Conservation (phyloP, 2,113 vertebrate species). For the Boleophthalmus pectinirostris region DNA sequence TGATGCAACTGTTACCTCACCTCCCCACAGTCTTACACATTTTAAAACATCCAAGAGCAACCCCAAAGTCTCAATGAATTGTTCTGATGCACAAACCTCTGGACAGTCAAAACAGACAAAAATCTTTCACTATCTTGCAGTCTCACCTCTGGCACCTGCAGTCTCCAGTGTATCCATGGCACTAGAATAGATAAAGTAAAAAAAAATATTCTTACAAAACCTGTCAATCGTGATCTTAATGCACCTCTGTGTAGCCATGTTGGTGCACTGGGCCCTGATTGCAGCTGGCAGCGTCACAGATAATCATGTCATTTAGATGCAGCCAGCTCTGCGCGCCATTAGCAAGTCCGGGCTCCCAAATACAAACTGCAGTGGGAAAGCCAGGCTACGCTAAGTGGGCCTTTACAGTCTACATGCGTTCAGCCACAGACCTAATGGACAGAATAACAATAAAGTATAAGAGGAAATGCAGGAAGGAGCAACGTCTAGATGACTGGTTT, state of each 20-base stretch:
- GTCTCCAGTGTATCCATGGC: constrained; percentile 29
- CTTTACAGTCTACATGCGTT: constrained; percentile 48
- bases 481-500: constrained; percentile 29
- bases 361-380: constrained; percentile 40
- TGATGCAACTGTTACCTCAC: constrained; percentile 58
- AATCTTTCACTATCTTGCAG: constrained; percentile 28
- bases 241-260: constrained; percentile 59
- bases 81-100: constrained; percentile 34
- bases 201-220: constrained; percentile 35
- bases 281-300: constrained; percentile 73
- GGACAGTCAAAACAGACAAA: not conserved
- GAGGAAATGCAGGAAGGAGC: constrained; percentile 22
- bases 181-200: constrained; percentile 50
- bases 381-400: constrained; percentile 19
- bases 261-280: constrained; percentile 62
- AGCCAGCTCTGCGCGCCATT: constrained; percentile 63
- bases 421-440: constrained; percentile 32
- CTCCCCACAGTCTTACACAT: constrained; percentile 31
- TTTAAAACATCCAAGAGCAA: constrained; percentile 34
- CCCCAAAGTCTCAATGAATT: constrained; percentile 13
- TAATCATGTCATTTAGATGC: constrained; percentile 76
- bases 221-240: constrained; percentile 47
- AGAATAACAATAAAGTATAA: constrained; percentile 16
- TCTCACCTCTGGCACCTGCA: constrained; percentile 28
- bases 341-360: constrained; percentile 60